Conservation (phyloP, 2,888 invertebrate species). For the Apodemia mormo region DNA sequence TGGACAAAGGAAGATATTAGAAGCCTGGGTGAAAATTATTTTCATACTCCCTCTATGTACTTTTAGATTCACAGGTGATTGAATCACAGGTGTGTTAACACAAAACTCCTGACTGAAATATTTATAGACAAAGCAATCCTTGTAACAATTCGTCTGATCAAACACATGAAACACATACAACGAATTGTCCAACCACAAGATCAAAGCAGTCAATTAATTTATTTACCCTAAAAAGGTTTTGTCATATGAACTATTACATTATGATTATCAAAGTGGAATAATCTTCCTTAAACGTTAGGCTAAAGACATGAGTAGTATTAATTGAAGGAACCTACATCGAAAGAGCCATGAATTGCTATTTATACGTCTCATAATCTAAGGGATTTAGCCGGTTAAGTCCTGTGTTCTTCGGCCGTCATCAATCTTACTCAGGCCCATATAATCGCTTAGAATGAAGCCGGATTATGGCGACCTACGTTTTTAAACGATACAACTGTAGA, state of each 20-base stretch:
- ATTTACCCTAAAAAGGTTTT: not conserved
- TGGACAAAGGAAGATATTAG: too few species aligned
- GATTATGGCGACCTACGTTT: conserved; percentile 66
- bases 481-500: conserved; percentile 44
- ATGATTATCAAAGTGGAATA: not conserved
- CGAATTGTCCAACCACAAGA: too few species aligned
- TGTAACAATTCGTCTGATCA: too few species aligned
- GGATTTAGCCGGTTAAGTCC: conserved; percentile 58
- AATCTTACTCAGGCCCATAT: conserved; percentile 77
- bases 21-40: too few species aligned
- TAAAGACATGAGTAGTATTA: conserved; percentile 24
- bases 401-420: conserved; percentile 59
- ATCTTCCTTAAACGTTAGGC: not conserved
- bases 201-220: too few species aligned
- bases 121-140: too few species aligned
- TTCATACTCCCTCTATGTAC: too few species aligned
- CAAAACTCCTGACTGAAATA: too few species aligned
- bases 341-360: conserved; percentile 57
- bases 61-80: too few species aligned
- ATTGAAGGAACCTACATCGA: conserved; percentile 27
- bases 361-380: conserved; percentile 65
- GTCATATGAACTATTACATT: not conserved
- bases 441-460: conserved; percentile 70
- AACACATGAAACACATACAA: too few species aligned
- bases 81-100: too few species aligned